A percentile compares a stretch with the other conserved stretches of the same genome.
Conservation (phyloP, 1,140 invertebrate species). For the Augochlora pura region DNA sequence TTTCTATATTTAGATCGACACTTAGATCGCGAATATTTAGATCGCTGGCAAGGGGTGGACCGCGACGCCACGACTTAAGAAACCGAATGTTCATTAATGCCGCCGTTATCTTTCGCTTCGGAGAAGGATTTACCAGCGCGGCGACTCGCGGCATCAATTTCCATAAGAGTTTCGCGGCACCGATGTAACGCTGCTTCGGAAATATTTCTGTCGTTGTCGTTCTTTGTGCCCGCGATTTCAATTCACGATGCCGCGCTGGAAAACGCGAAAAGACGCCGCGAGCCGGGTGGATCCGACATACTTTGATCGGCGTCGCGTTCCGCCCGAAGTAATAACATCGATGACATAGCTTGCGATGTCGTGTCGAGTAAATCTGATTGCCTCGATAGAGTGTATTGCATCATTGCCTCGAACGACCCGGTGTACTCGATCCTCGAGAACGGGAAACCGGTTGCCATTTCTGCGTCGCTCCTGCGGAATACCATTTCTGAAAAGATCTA, state of each 20-base stretch:
- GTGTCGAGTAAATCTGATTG: not conserved
- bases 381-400: not conserved
- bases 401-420: not conserved
- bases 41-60: too few relatives aligned
- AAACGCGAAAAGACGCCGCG: not conserved
- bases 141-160: slow-evolving; percentile 1
- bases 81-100: not conserved
- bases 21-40: too few relatives aligned
- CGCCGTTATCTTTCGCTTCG: not conserved
- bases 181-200: not conserved
- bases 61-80: too few relatives aligned
- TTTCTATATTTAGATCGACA: too few relatives aligned
- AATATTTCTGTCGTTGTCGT: not conserved
- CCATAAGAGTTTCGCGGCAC: not conserved
- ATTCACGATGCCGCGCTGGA: not conserved
- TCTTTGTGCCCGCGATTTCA: not conserved
- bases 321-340: not conserved
- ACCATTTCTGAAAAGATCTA: too few relatives aligned
- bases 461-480: too few relatives aligned
- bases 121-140: not conserved
- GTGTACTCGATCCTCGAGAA: too few relatives aligned
- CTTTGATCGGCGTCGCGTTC: not conserved
- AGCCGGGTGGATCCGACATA: not conserved
- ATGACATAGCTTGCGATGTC: not conserved
- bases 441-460: too few relatives aligned